Evolutionary conservation across 2,888 invertebrate species (phyloP).

Genomic region (Lasioglossum marginatum): DNA sequence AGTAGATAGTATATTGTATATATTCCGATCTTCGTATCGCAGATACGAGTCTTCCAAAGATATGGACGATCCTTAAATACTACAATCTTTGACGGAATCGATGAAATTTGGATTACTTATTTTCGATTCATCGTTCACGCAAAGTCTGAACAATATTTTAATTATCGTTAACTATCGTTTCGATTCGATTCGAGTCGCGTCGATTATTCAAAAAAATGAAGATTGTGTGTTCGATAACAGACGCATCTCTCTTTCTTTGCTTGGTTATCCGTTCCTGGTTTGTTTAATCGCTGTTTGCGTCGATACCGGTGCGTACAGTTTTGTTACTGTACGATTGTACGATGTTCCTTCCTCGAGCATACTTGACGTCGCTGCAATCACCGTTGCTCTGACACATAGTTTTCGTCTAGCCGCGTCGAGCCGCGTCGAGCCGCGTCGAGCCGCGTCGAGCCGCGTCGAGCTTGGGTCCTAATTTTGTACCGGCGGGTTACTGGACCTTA

Average conservation of each 20-base stretch:
- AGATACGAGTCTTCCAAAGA: neutral
- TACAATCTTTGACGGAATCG: neutral
- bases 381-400: constrained; percentile 31
- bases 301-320: constrained; percentile 11
- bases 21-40: neutral
- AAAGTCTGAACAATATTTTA: neutral
- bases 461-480: constrained; percentile 77
- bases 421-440: constrained; percentile 54
- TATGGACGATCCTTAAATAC: neutral
- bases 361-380: constrained; percentile 1
- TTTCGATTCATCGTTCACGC: neutral
- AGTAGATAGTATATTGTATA: neutral
- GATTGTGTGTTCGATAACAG: neutral
- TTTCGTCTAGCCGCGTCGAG: constrained; percentile 53
- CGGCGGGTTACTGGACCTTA: constrained; percentile 80
- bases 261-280: neutral
- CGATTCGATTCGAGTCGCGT: neutral
- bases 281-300: neutral
- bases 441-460: constrained; percentile 47
- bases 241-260: constrained; percentile 11
- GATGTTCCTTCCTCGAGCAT: constrained; percentile 14
- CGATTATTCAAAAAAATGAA: neutral
- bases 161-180: neutral
- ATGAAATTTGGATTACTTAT: neutral
- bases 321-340: neutral